Conservation (phyloP, 2,113 vertebrate species). For the Capreolus pygargus region DNA sequence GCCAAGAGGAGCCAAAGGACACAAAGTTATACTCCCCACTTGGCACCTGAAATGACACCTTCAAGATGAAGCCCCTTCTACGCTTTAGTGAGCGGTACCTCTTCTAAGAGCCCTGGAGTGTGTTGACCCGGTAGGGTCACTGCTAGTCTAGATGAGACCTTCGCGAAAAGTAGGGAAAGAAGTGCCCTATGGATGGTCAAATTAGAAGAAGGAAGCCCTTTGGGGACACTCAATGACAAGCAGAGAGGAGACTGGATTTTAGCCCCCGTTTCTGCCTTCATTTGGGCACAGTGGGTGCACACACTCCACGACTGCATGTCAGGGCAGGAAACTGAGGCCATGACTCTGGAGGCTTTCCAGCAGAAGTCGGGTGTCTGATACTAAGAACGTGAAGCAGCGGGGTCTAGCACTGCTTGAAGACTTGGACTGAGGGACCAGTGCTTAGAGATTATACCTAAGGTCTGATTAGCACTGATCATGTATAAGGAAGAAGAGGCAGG, state of each 20-base stretch:
- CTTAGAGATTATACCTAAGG: background rate
- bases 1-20: background rate
- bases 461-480: background rate
- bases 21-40: background rate
- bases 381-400: background rate
- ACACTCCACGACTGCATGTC: background rate
- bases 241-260: background rate
- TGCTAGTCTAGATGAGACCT: background rate
- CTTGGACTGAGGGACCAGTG: background rate
- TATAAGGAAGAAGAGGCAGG: background rate
- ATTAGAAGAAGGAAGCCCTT: background rate
- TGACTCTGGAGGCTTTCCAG: background rate
- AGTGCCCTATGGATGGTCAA: background rate
- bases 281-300: background rate
- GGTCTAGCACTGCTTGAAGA: background rate
- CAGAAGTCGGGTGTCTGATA: background rate
- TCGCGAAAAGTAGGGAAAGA: background rate
- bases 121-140: background rate
- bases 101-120: background rate
- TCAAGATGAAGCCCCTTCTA: background rate
- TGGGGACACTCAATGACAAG: background rate
- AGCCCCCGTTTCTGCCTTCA: background rate
- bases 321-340: background rate
- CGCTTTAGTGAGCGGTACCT: background rate
- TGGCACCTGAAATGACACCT: background rate